Evolutionary conservation across 2,888 invertebrate species (phyloP).

Genomic region (Sussaba pulchella): DNA sequence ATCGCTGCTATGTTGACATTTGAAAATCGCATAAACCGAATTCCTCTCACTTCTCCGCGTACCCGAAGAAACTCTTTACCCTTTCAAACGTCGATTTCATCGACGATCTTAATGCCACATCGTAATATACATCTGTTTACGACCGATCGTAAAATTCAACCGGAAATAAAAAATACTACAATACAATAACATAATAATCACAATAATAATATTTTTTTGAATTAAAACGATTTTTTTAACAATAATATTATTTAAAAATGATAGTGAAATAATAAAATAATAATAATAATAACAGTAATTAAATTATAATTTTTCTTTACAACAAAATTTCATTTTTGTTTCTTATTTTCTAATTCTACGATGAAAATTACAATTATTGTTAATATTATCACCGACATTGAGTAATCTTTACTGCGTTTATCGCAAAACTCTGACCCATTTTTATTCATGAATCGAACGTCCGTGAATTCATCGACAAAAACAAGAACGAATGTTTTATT

Average conservation of each 20-base stretch:
- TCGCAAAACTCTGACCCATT: not conserved
- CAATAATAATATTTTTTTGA: too few species aligned
- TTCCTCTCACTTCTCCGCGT: constrained; percentile 18
- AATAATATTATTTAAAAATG: too few species aligned
- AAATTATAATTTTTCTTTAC: too few species aligned
- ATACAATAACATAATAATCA: too few species aligned
- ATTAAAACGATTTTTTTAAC: not conserved
- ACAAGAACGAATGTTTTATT: not conserved
- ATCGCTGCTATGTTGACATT: constrained; percentile 43
- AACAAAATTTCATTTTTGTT: too few species aligned
- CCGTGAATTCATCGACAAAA: constrained; percentile 6
- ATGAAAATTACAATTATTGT: too few species aligned
- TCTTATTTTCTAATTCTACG: too few species aligned
- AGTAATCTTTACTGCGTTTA: too few species aligned
- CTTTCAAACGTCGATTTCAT: constrained; percentile 22
- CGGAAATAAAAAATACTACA: not conserved
- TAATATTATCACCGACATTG: too few species aligned
- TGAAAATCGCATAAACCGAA: constrained; percentile 37
- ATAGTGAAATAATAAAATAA: too few species aligned
- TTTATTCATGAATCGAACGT: not conserved
- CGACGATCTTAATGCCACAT: constrained; percentile 48
- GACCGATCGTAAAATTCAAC: not conserved
- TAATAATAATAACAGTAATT: too few species aligned
- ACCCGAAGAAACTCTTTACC: constrained; percentile 20
- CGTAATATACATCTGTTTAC: constrained; percentile 15